Evolutionary conservation across 2,113 vertebrate species (phyloP).

Genomic region (Plecturocebus donacophilus): DNA sequence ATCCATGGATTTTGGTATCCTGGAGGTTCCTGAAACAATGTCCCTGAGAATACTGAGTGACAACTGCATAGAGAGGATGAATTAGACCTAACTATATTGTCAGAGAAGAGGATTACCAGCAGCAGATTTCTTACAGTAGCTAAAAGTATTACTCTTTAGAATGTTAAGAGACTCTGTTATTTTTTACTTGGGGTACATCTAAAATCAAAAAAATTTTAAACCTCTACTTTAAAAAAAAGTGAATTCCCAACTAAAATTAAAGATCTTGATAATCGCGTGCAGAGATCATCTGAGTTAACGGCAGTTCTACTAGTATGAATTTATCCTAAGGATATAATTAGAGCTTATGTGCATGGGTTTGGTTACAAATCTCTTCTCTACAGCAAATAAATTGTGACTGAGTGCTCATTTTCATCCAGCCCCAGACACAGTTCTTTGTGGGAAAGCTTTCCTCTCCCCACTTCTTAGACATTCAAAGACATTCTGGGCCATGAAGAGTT

Average conservation of each 20-base stretch:
- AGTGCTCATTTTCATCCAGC: neutral
- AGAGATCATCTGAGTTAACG: neutral
- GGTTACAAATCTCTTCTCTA: slow-evolving; percentile 32
- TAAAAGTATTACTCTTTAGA: slow-evolving; percentile 30
- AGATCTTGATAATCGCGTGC: neutral
- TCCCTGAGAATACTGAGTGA: neutral
- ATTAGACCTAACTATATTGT: neutral
- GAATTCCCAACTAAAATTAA: slow-evolving; percentile 29
- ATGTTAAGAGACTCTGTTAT: slow-evolving; percentile 22
- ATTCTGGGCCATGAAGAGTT: slow-evolving; percentile 11
- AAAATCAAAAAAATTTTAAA: neutral
- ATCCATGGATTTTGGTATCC: neutral
- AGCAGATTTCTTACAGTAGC: slow-evolving; percentile 29
- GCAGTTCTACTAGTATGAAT: neutral
- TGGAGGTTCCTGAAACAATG: neutral
- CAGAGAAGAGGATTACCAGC: neutral
- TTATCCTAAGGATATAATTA: slow-evolving; percentile 42
- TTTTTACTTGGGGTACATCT: slow-evolving; percentile 4
- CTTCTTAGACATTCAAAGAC: neutral
- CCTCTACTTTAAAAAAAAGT: neutral
- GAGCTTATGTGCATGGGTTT: neutral
- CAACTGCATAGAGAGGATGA: neutral
- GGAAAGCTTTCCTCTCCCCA: neutral
- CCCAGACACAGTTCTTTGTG: neutral
- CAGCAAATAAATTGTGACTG: slow-evolving; percentile 35